phyloP scores from a whole-genome alignment of 2,113 vertebrate genomes.

The Pangasianodon hypophthalmus region DNA sequence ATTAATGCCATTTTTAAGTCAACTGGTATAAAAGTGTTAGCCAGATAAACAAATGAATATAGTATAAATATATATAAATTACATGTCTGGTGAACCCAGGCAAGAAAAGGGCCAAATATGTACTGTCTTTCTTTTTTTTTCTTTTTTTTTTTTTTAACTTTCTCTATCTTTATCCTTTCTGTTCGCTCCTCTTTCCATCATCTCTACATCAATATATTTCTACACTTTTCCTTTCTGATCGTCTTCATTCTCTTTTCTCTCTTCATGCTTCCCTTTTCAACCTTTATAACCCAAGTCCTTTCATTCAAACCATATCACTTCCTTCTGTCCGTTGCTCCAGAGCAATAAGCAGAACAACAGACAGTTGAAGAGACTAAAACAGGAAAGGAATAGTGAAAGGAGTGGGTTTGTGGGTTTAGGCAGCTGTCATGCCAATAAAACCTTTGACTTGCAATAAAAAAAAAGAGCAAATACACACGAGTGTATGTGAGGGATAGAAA shows the following conservation, averaged over 20 bases:
- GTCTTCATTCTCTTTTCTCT: no score
- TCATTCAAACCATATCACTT: not conserved
- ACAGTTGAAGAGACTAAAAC: not conserved
- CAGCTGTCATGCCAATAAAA: constrained; percentile 27
- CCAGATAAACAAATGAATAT: not conserved
- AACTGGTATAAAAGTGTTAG: not conserved
- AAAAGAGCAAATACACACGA: not conserved
- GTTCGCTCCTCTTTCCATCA: not conserved
- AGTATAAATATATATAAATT: not conserved
- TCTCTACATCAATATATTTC: not conserved
- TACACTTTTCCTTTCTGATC: not conserved
- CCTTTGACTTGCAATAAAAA: constrained; percentile 17
- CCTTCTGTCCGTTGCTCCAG: not conserved
- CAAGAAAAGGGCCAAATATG: not conserved
- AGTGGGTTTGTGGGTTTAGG: not conserved
- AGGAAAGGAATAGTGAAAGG: not conserved
- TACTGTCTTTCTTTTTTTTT: not conserved
- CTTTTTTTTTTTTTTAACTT: not conserved
- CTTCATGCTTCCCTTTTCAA: not conserved
- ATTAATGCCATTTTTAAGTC: not conserved
- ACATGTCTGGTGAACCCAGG: not conserved
- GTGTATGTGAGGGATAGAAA: constrained; percentile 1
- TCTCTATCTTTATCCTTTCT: not conserved
- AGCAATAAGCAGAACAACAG: constrained; percentile 4
- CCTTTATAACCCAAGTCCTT: not conserved